These are phyloP conservation scores for Pogonognathellus flavescens DNA, from an alignment of 1,140 invertebrate species.

Conservation along the genomic window DNA sequence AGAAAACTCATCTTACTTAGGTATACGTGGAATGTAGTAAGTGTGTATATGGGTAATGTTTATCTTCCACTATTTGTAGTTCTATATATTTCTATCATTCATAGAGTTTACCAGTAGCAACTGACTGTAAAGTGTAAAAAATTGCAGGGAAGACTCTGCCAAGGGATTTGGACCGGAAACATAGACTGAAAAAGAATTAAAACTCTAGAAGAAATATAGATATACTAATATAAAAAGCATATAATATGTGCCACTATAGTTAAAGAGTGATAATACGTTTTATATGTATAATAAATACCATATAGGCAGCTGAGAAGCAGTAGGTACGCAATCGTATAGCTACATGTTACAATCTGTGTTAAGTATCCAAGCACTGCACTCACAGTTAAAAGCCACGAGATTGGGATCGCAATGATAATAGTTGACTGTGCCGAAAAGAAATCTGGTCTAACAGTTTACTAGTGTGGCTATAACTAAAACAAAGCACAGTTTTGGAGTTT, in stretches of 20 bases:
- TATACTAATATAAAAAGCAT: background rate
- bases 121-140: background rate
- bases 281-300: too few relatives aligned
- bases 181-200: constrained; percentile 6
- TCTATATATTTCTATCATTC: too few relatives aligned
- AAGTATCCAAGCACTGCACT: background rate
- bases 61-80: too few relatives aligned
- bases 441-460: background rate
- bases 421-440: constrained; percentile 32
- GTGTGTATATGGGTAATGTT: too few relatives aligned
- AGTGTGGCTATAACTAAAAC: background rate
- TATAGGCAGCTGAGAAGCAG: too few relatives aligned
- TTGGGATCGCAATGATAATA: background rate
- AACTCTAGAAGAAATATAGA: background rate
- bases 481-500: background rate
- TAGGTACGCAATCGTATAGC: too few relatives aligned
- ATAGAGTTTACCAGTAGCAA: too few relatives aligned
- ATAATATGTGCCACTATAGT: background rate
- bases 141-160: constrained; percentile 7
- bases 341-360: background rate
- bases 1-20: too few relatives aligned
- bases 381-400: background rate
- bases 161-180: constrained; percentile 43
- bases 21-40: too few relatives aligned
- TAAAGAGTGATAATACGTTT: too few relatives aligned